Evolutionary conservation across 2,113 vertebrate genomes (phyloP), one percentile per base, ranked within the genome.

Genomic region (Pyxicephalus adspersus): DNA sequence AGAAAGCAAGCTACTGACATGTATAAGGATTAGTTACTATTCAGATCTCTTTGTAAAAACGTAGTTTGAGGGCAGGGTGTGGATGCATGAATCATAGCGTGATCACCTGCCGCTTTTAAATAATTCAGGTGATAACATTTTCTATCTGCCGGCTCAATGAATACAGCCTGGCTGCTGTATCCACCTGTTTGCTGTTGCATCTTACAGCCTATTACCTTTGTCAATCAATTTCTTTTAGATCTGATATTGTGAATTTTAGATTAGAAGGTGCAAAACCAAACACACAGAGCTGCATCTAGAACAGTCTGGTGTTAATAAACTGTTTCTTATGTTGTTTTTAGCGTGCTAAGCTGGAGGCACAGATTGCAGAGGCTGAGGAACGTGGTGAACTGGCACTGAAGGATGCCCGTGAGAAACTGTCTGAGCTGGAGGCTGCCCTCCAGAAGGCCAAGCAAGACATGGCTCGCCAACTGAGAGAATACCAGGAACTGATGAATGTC

Each of bases 401-500:
- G 83, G 97, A 98, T 0, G 97, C 97, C 86, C 95, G 91, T 78
- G n/a, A 76, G 70, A 96, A 97, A 84, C 89, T 98, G 85, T 92
- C 83, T 16, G 92, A 95, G 66, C 89, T 98, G 81, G 95, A 99
- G 83, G 92, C 87, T 0, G 95, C 95, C 74, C 91, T 98, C 29
- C 96, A 97, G 87, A 94, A 91, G 87, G 95, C 94, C 90, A 95
- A 96, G 58, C 92, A 97, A 87, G 96, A 97, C 87, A 93, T 99
- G 96, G 95, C 96, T 0, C 89, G 89, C 29, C 94, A 97, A 89
- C 94, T 98, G 54, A 91, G 93, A 0, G 94, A 99, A 20, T 97
- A 98, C 86, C 97, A 45, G 38, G 38, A 45, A 45, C 38, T 45
- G 38, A 45, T 45, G 38, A 45, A 45, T 45, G 38, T 45, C 38